Percentiles rank a stretch among this genome's conserved stretches.
Evolutionary conservation across 2,888 invertebrate genomes (phyloP).

Genomic region (Diarsia rubi): DNA sequence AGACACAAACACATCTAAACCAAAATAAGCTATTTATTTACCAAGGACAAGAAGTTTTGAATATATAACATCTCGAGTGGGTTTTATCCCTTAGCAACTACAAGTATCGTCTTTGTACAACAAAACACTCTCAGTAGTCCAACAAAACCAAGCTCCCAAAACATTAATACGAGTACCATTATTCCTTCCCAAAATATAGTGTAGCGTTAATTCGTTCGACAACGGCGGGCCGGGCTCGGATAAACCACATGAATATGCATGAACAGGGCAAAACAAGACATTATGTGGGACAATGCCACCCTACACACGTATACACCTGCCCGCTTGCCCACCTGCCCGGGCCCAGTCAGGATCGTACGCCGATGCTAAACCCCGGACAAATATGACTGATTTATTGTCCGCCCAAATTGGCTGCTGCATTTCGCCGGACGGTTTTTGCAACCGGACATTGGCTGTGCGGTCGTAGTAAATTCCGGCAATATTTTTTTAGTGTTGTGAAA

Average conservation of each 20-base stretch:
- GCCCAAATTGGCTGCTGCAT: conserved; percentile 57
- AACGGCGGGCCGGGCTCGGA: conserved; percentile 48
- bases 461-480: conserved; percentile 22
- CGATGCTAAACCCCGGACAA: conserved; percentile 54
- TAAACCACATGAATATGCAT: conserved; percentile 76
- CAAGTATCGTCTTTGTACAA: background rate
- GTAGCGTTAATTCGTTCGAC: conserved; percentile 65
- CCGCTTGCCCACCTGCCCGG: conserved; percentile 14
- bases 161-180: conserved; percentile 34
- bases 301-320: conserved; percentile 36
- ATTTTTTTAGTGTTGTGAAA: conserved; percentile 50
- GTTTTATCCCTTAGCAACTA: conserved; percentile 4
- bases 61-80: conserved; percentile 12
- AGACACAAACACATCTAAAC: background rate
- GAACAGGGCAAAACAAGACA: conserved; percentile 73
- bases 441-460: conserved; percentile 34
- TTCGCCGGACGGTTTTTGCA: conserved; percentile 41
- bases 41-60: conserved; percentile 1
- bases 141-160: conserved; percentile 43
- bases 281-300: conserved; percentile 66
- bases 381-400: conserved; percentile 65
- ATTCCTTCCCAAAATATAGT: conserved; percentile 61
- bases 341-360: conserved; percentile 40
- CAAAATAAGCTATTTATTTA: background rate
- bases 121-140: conserved; percentile 20